A percentile compares a stretch with the other conserved stretches of the same genome.
Evolutionary conservation across 2,888 invertebrate species (phyloP).

Genomic region (Pachycephus smyrnensis): DNA sequence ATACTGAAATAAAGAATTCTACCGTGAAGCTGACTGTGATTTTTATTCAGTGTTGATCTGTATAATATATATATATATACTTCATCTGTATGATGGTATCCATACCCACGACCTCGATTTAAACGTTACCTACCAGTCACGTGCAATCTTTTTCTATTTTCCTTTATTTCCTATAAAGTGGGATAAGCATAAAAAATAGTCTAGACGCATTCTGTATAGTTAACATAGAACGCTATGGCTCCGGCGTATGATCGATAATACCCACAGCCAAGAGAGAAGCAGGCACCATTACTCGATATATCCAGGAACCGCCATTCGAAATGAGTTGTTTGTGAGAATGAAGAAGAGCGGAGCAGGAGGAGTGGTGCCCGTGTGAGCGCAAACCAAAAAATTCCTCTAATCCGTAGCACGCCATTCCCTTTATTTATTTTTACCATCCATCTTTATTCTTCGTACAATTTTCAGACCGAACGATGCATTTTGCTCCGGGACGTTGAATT

Average conservation of each 20-base stretch:
- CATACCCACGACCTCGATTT: background rate
- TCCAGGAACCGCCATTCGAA: slow-evolving; percentile 14
- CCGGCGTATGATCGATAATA: slow-evolving; percentile 41
- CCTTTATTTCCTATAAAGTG: slow-evolving; percentile 49
- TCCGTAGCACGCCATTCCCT: background rate
- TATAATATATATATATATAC: background rate
- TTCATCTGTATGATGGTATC: background rate
- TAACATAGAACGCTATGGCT: slow-evolving; percentile 40
- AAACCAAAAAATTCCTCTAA: background rate
- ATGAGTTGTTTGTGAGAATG: slow-evolving; percentile 8
- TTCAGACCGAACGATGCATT: background rate
- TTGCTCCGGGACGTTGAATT: background rate
- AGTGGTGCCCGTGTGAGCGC: background rate
- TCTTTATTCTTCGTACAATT: background rate
- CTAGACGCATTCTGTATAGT: slow-evolving; percentile 55
- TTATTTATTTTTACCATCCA: background rate
- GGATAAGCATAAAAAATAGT: slow-evolving; percentile 56
- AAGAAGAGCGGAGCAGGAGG: background rate
- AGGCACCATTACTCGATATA: background rate
- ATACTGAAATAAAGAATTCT: background rate
- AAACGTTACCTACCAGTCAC: background rate
- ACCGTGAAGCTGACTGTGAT: background rate
- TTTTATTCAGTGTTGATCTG: background rate
- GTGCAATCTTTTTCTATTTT: slow-evolving; percentile 11
- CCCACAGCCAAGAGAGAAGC: slow-evolving; percentile 13